phyloP scores from a whole-genome alignment of 2,797 vertebrate genomes.

The Sebastes cheni region DNA sequence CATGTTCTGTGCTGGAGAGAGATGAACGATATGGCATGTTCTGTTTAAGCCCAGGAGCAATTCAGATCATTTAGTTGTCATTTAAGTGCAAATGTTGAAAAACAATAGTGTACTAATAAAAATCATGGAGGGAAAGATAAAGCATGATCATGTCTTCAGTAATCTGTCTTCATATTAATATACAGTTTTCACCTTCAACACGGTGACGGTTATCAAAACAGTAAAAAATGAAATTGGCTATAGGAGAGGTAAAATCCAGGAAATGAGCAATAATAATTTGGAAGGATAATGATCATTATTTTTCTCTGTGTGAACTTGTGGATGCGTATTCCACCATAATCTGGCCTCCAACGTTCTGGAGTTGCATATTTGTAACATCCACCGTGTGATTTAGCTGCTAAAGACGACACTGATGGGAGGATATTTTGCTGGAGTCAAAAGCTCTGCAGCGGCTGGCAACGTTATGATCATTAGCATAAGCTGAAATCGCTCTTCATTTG shows the following conservation, averaged over 20 bases:
- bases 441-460: conserved; percentile 44
- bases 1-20: not conserved
- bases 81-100: not conserved
- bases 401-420: conserved; percentile 22
- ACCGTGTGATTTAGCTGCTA: conserved; percentile 12
- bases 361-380: conserved; percentile 18
- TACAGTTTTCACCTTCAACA: not conserved
- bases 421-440: conserved; percentile 28
- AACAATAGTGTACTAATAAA: not conserved
- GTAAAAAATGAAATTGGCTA: not conserved
- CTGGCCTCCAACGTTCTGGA: not conserved
- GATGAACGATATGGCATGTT: not conserved
- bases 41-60: not conserved
- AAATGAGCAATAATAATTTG: not conserved
- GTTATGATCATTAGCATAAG: conserved; percentile 57
- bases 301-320: not conserved
- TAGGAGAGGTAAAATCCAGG: not conserved
- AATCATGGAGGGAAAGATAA: not conserved
- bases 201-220: not conserved
- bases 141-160: not conserved
- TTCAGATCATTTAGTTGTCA: not conserved
- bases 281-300: conserved; percentile 12
- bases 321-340: conserved; percentile 13
- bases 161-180: not conserved
- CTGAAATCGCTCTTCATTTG: conserved; percentile 48